Evolutionary conservation across 2,888 invertebrate genomes (phyloP).

Genomic region (Embidobia sp.): DNA sequence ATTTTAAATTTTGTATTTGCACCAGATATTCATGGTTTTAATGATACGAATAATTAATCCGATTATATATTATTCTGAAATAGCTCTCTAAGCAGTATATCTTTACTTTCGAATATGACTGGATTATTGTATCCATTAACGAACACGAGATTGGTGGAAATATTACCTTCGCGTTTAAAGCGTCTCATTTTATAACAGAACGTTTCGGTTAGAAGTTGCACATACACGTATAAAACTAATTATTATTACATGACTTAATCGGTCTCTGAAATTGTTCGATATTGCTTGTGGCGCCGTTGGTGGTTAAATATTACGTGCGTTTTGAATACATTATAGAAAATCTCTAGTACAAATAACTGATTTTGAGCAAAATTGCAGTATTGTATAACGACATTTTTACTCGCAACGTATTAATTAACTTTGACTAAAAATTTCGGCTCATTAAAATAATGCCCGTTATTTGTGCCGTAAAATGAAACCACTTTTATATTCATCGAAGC

Average conservation of each 20-base stretch:
- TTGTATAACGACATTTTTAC: no score
- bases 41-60: no score
- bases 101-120: neutral
- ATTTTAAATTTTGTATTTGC: no score
- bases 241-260: conserved; percentile 10
- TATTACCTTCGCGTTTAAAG: neutral
- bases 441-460: no score
- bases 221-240: neutral
- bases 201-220: neutral
- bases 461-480: no score
- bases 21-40: no score
- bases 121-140: neutral
- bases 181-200: neutral
- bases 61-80: no score
- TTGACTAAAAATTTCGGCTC: no score
- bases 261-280: neutral
- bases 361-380: neutral
- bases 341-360: neutral
- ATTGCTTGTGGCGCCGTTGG: neutral
- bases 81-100: no score
- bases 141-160: neutral
- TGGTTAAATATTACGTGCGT: conserved; percentile 1
- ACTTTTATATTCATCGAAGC: no score
- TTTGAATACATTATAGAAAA: conserved; percentile 1
- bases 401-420: no score